Conservation (phyloP, 2,113 vertebrate species). For the Podilymbus podiceps region DNA sequence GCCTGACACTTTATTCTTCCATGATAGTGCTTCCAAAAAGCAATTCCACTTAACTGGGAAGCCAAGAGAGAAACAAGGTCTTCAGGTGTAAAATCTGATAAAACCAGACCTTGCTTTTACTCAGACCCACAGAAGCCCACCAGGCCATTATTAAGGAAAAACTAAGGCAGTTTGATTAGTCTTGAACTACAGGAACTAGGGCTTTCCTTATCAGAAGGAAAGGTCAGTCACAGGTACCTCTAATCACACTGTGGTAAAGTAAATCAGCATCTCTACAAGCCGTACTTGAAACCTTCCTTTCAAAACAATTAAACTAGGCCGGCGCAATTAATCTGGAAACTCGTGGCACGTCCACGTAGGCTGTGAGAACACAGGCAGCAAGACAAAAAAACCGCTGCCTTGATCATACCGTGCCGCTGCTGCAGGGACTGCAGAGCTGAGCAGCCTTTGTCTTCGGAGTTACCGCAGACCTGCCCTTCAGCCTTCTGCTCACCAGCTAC, state of each 20-base stretch:
- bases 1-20: neutral
- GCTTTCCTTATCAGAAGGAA: neutral
- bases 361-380: neutral
- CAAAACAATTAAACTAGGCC: neutral
- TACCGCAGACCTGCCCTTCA: neutral
- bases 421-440: fast-evolving
- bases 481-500: neutral
- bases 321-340: neutral
- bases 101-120: neutral
- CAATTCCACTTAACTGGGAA: neutral
- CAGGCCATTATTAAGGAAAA: too few species aligned
- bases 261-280: neutral
- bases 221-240: neutral
- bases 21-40: neutral
- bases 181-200: neutral
- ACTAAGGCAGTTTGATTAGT: neutral
- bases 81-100: neutral
- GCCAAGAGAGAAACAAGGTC: neutral
- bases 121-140: neutral
- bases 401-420: neutral
- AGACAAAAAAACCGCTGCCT: neutral
- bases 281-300: neutral
- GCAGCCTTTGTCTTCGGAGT: neutral
- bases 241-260: too few species aligned
- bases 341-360: neutral